phyloP scores from a whole-genome alignment of 1,140 invertebrate genomes.

The Metopolophium dirhodum region DNA sequence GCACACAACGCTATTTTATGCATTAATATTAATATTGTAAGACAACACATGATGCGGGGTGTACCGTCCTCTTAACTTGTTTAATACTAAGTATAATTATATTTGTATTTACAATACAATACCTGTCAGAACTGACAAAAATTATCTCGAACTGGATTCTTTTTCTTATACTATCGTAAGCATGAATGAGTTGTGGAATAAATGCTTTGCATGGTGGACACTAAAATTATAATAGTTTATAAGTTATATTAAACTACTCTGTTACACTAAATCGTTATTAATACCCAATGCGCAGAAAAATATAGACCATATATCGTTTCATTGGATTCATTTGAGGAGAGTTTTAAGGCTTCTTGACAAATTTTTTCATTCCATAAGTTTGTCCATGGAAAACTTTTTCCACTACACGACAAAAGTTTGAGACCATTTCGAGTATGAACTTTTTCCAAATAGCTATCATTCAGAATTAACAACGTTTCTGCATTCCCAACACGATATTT shows the following conservation, averaged over 20 bases:
- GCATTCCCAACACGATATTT: slow-evolving; percentile 38
- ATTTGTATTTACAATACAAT: slow-evolving; percentile 58
- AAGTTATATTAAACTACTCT: not conserved
- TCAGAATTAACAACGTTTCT: slow-evolving; percentile 26
- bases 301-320: slow-evolving; percentile 77
- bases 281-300: slow-evolving; percentile 84
- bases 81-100: not conserved
- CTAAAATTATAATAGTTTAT: slow-evolving; percentile 65
- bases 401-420: slow-evolving; percentile 68
- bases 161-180: slow-evolving; percentile 74
- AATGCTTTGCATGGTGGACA: slow-evolving; percentile 84
- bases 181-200: slow-evolving; percentile 75
- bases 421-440: slow-evolving; percentile 75
- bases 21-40: no score
- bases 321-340: slow-evolving; percentile 64
- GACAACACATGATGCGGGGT: no score
- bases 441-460: slow-evolving; percentile 22
- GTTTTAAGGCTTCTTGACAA: slow-evolving; percentile 67
- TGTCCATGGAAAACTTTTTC: slow-evolving; percentile 70
- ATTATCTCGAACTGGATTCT: slow-evolving; percentile 79
- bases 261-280: slow-evolving; percentile 21
- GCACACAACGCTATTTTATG: no score
- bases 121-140: slow-evolving; percentile 84
- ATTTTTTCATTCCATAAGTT: slow-evolving; percentile 65
- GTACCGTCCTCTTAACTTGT: not conserved